Evolutionary conservation across 1,140 invertebrate species (phyloP), one percentile per base, ranked within the genome.

Genomic region (Ctenoplectra terminalis): DNA sequence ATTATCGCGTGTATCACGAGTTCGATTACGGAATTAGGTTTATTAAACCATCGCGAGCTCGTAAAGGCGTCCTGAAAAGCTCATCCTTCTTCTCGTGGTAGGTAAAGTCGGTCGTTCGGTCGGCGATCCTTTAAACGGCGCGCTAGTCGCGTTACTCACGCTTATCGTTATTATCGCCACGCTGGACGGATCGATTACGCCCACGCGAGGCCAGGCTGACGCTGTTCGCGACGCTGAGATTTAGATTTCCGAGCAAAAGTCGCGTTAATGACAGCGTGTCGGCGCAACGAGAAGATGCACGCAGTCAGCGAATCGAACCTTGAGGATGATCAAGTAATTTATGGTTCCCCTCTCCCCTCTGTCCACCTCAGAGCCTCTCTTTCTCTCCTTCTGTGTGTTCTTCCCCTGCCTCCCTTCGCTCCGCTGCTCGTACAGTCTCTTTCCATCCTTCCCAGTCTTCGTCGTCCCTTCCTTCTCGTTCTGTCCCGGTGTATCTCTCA

Each of bases 321-420:
- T 73, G 76, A 86, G 76, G 81, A 87, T 86, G 74, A 87, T 86
- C 86, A 58, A 86, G 84, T 87, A 87, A 87, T 87, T 87, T 87
- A 86, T 86, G 76, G 43, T 77, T 72, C 52, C 72, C 70, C 46
- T 76, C 37, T 78, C 60, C 23, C 46, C 43, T 69, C 63, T 77
- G 23, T 52, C 61, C 46, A 26, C 67, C 63, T 75, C 64, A 43
- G 48, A 26, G 37, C 15, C 73, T 79, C 77, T n/a, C 43, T 64
- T 66, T 50, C 26, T 72, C 60, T 76, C 52, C 5, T 74, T 54
- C 40, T 9, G 29, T 50, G 3, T n/a, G 7, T 26, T 63, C 40
- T 0, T 8, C 60, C n/a, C 46, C 46, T 48, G 31, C 11, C 20
- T 6, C 34, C 23, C 31, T 63, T 37, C 23, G 9, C 64, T 26